A percentile compares a stretch with the other conserved stretches of the same genome.
Conservation (phyloP, 2,797 vertebrate species). For the Lepilemur ruficaudatus region DNA sequence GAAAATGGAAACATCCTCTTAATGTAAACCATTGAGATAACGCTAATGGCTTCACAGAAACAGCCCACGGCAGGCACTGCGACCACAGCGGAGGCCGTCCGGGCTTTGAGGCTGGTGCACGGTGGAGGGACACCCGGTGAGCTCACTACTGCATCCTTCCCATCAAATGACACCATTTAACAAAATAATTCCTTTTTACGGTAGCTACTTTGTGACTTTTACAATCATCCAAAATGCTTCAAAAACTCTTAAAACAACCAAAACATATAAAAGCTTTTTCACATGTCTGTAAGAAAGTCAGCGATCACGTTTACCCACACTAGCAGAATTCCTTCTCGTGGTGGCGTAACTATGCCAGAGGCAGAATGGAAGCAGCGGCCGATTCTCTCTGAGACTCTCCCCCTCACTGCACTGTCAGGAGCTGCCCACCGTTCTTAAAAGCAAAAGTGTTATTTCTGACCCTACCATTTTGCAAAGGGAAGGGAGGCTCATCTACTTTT, state of each 20-base stretch:
- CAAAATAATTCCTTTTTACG: not conserved
- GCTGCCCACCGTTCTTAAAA: not conserved
- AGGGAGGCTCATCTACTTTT: not conserved
- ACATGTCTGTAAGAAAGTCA: not conserved
- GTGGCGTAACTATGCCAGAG: not conserved
- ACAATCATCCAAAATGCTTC: not conserved
- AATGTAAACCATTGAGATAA: no score
- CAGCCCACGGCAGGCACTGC: fast-evolving
- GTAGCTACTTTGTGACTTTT: not conserved
- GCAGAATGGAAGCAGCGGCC: no score
- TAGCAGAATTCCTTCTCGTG: not conserved
- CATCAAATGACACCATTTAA: fast-evolving
- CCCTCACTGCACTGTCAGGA: not conserved
- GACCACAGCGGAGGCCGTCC: fast-evolving
- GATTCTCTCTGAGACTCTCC: not conserved
- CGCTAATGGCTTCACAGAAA: fast-evolving
- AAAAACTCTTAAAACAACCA: not conserved
- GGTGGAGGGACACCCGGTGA: fast-evolving
- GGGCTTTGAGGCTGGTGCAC: not conserved
- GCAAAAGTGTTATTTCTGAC: not conserved
- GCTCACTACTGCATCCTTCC: fast-evolving
- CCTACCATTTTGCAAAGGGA: not conserved
- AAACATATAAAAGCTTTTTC: not conserved
- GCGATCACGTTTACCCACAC: fast-evolving
- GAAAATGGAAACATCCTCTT: not conserved